phyloP scores from a whole-genome alignment of 2,113 vertebrate genomes.

The Tilapia sparmanii region DNA sequence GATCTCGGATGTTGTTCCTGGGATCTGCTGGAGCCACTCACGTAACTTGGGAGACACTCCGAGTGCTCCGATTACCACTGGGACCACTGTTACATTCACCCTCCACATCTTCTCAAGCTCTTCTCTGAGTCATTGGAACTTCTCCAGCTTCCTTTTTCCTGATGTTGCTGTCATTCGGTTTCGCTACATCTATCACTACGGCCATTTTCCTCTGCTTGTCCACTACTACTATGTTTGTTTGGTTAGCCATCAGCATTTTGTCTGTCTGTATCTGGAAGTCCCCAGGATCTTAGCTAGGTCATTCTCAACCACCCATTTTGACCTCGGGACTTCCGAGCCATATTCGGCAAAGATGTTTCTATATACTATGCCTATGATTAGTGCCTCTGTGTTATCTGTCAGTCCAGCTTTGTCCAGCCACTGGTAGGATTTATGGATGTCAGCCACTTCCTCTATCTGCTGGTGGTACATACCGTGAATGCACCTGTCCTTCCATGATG shows the following conservation, averaged over 20 bases:
- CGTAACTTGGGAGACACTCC: background rate
- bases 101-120: background rate
- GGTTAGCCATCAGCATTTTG: background rate
- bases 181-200: background rate
- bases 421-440: too few species aligned
- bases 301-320: background rate
- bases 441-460: too few species aligned
- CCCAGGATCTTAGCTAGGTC: background rate
- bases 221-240: background rate
- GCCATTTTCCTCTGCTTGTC: background rate
- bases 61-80: background rate
- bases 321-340: background rate
- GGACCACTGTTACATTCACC: background rate
- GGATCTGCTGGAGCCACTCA: background rate
- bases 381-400: background rate
- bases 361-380: background rate
- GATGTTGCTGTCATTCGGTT: background rate
- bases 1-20: background rate
- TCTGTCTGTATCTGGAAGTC: background rate
- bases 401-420: background rate
- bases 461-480: too few species aligned
- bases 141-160: background rate
- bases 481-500: too few species aligned
- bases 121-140: background rate
- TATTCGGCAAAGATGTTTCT: background rate